Conservation (phyloP, 23 tunicate genomes). For the Oikopleura dioica region DNA sequence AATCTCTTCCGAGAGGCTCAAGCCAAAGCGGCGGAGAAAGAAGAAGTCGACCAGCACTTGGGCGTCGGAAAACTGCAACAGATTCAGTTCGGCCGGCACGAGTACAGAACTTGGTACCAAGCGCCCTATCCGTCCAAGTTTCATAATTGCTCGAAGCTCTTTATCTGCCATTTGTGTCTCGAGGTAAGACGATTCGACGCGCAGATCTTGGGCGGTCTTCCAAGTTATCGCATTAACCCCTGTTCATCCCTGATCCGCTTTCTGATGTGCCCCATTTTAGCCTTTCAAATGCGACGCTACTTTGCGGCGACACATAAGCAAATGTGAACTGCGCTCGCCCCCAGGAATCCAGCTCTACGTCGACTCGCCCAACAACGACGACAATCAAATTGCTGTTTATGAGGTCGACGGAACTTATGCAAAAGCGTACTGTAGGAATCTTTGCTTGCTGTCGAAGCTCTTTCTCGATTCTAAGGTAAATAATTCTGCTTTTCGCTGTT, state of each 20-base stretch:
- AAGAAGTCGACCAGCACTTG: background rate
- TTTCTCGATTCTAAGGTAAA: slow-evolving; percentile 54
- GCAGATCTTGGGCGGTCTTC: no score
- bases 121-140: slow-evolving; percentile 78
- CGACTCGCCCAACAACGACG: background rate
- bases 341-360: slow-evolving; percentile 89
- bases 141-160: slow-evolving; percentile 38
- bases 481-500: no score
- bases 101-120: slow-evolving; percentile 63
- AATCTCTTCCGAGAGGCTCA: slow-evolving; percentile 72
- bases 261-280: background rate
- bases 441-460: slow-evolving; percentile 75
- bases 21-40: slow-evolving; percentile 16
- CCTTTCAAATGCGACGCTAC: slow-evolving; percentile 31
- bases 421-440: slow-evolving; percentile 83
- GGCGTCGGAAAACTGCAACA: slow-evolving; percentile 19
- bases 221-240: no score
- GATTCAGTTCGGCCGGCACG: slow-evolving; percentile 64
- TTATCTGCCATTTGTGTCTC: slow-evolving; percentile 81
- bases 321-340: slow-evolving; percentile 67
- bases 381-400: slow-evolving; percentile 8
- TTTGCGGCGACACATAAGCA: slow-evolving; percentile 64
- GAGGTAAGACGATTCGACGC: slow-evolving; percentile 23
- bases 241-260: no score
- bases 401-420: slow-evolving; percentile 77